phyloP scores from a whole-genome alignment of 2,888 invertebrate genomes.

The Xestobium rufovillosum region DNA sequence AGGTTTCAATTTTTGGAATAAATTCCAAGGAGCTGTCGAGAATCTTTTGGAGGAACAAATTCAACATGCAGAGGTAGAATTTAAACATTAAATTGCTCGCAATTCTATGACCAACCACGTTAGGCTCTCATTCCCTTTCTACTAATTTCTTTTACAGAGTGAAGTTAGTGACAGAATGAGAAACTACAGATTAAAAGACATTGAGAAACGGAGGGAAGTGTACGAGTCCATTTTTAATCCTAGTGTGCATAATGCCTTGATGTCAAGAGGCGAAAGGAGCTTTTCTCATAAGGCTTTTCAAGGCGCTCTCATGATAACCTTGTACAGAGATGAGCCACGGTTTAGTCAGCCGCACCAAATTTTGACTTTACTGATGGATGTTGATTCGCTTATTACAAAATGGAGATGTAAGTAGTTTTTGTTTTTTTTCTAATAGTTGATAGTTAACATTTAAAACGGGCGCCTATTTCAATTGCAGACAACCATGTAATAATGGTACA shows the following conservation, averaged over 20 bases:
- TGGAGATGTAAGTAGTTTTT: constrained; percentile 81
- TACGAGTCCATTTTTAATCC: constrained; percentile 88
- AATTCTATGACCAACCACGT: constrained; percentile 7
- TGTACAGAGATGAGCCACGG: constrained; percentile 93
- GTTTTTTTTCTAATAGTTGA: constrained; percentile 9
- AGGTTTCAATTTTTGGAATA: constrained; percentile 92
- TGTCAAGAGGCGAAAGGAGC: constrained; percentile 79
- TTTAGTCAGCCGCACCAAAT: constrained; percentile 98
- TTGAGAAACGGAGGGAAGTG: constrained; percentile 71
- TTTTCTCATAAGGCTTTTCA: constrained; percentile 88
- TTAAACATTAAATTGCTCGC: constrained; percentile 2
- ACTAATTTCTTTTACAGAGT: constrained; percentile 27
- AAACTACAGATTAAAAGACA: constrained; percentile 61
- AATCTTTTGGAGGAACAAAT: constrained; percentile 64
- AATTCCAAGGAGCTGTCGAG: constrained; percentile 70
- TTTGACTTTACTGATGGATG: constrained; percentile 90
- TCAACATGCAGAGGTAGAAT: constrained; percentile 52
- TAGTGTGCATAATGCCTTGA: constrained; percentile 71
- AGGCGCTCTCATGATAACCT: constrained; percentile 96
- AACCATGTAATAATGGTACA: constrained; percentile 99
- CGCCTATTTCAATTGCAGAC: constrained; percentile 52
- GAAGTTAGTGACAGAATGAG: constrained; percentile 38
- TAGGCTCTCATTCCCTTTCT: too few relatives aligned
- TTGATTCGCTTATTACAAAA: constrained; percentile 95
- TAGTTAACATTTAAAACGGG: constrained; percentile 4